These are phyloP conservation scores for Horisme vitalbata DNA, from an alignment of 2,888 invertebrate genomes.

Conservation along the genomic window DNA sequence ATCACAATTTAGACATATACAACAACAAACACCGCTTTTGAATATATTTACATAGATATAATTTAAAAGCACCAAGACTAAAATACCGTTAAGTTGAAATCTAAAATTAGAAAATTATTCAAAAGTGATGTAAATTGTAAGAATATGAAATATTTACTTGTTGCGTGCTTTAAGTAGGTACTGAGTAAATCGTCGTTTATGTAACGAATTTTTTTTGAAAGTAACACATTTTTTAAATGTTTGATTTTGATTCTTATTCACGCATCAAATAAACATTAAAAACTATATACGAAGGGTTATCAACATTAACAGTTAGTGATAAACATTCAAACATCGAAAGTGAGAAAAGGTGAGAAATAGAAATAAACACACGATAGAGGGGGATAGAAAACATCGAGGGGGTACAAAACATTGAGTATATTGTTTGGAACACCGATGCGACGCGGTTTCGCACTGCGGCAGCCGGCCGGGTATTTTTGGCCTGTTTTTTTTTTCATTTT, in stretches of 20 bases:
- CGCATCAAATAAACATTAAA: conserved; percentile 34
- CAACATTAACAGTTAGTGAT: conserved; percentile 83
- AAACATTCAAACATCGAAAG: conserved; percentile 80
- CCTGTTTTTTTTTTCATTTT: conserved; percentile 35
- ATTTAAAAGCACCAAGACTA: too few relatives aligned
- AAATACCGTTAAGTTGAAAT: neutral
- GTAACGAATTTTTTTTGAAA: too few relatives aligned
- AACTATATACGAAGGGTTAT: conserved; percentile 50
- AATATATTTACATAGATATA: too few relatives aligned
- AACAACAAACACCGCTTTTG: conserved; percentile 15
- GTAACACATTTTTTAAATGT: too few relatives aligned
- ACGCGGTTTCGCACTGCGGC: conserved; percentile 64
- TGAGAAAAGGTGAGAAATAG: conserved; percentile 77
- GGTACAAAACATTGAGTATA: conserved; percentile 65
- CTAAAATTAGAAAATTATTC: neutral
- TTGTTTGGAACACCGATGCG: conserved; percentile 76
- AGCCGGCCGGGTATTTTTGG: conserved; percentile 78
- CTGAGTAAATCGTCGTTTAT: too few relatives aligned
- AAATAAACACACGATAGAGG: conserved; percentile 71
- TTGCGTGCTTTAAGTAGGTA: conserved; percentile 6
- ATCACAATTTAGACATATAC: conserved; percentile 18
- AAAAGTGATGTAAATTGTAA: conserved; percentile 7
- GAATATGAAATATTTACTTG: conserved; percentile 5
- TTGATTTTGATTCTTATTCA: conserved; percentile 1
- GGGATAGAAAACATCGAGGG: conserved; percentile 51